Evolutionary conservation across 1,140 invertebrate genomes (phyloP).

Genomic region (Lamellibrachia luymesi): DNA sequence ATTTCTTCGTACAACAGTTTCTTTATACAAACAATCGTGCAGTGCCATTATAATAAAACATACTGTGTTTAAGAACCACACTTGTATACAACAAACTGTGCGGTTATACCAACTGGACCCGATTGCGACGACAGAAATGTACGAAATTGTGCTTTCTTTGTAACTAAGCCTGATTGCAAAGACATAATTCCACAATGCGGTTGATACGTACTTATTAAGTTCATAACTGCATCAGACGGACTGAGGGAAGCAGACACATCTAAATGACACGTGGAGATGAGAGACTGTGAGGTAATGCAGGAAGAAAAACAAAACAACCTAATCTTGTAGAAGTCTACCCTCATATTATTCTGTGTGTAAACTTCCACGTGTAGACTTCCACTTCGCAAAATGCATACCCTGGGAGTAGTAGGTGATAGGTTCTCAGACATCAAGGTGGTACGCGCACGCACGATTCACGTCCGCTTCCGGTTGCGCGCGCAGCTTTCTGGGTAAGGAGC

Average conservation of each 20-base stretch:
- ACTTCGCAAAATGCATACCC: background rate
- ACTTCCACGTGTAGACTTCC: no score
- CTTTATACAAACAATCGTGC: background rate
- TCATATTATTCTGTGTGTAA: background rate
- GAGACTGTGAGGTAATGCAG: background rate
- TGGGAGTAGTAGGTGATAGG: background rate
- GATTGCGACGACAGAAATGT: background rate
- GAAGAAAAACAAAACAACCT: no score
- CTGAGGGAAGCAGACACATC: background rate
- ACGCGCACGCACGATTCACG: no score
- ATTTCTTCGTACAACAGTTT: background rate
- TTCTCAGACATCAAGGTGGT: no score
- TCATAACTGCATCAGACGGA: background rate
- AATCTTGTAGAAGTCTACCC: no score
- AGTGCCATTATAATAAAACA: background rate
- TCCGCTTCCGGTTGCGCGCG: no score
- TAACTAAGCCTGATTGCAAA: background rate
- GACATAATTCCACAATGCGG: background rate
- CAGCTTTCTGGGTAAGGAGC: no score
- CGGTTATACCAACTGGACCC: background rate
- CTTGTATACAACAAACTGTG: no score
- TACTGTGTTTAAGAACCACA: no score
- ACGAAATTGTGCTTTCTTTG: background rate
- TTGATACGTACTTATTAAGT: background rate
- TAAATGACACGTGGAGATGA: background rate